Conservation (phyloP, 2,797 vertebrate genomes). For the Acanthurus lineatus region DNA sequence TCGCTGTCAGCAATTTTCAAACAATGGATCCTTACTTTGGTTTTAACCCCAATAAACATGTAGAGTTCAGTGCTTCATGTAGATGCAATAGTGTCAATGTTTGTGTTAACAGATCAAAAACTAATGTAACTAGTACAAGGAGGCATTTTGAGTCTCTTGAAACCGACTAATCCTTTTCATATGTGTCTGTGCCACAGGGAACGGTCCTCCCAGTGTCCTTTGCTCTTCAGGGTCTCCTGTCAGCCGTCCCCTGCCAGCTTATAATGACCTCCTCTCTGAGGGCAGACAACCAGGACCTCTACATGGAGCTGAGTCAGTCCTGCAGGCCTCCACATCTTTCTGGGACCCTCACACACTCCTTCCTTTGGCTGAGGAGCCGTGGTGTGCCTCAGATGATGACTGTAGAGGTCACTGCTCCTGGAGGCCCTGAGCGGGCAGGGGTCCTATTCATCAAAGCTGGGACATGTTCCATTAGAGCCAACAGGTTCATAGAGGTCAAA, state of each 20-base stretch:
- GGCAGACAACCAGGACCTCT: conserved; percentile 73
- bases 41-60: not conserved
- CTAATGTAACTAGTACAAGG: not conserved
- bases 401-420: conserved; percentile 65
- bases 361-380: conserved; percentile 67
- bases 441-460: conserved; percentile 82
- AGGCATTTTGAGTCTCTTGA: not conserved
- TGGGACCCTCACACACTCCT: conserved; percentile 81
- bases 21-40: not conserved
- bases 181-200: conserved; percentile 65
- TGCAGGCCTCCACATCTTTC: conserved; percentile 73
- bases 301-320: conserved; percentile 76
- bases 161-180: no score
- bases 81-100: not conserved
- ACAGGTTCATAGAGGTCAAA: conserved; percentile 54
- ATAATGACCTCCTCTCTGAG: conserved; percentile 75
- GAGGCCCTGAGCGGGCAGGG: conserved; percentile 50
- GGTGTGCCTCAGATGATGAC: conserved; percentile 80
- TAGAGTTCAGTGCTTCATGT: not conserved
- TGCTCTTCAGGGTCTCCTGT: conserved; percentile 75
- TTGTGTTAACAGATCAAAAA: not conserved
- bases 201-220: conserved; percentile 75
- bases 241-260: conserved; percentile 63
- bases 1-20: not conserved
- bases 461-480: conserved; percentile 80